phyloP scores from a whole-genome alignment of 2,888 invertebrate genomes.

The Neoascia interrupta region DNA sequence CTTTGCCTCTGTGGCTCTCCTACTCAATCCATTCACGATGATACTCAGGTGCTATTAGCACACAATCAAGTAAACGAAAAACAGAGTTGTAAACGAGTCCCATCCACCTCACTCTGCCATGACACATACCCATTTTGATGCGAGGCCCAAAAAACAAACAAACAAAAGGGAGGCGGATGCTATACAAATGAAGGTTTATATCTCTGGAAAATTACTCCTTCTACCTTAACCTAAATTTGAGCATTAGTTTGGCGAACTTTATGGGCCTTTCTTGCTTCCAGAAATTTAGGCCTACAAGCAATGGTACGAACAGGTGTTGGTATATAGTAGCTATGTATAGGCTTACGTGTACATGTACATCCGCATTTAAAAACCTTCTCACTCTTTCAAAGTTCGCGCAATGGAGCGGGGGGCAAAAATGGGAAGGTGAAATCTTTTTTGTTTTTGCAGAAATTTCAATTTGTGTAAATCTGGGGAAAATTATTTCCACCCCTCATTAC shows the following conservation, averaged over 20 bases:
- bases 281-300: background rate
- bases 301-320: no score
- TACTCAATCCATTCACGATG: slow-evolving; percentile 31
- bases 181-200: slow-evolving; percentile 28
- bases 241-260: slow-evolving; percentile 31
- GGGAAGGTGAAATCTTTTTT: slow-evolving; percentile 38
- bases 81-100: slow-evolving; percentile 37
- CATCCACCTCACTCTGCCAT: no score
- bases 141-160: slow-evolving; percentile 2
- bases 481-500: slow-evolving; percentile 17
- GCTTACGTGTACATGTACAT: background rate
- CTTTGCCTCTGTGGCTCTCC: background rate
- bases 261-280: background rate
- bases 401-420: slow-evolving; percentile 23
- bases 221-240: slow-evolving; percentile 48
- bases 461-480: slow-evolving; percentile 48
- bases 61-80: slow-evolving; percentile 42
- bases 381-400: slow-evolving; percentile 4
- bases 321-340: no score
- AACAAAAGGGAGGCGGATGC: slow-evolving; percentile 20
- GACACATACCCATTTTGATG: background rate
- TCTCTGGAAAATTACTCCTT: slow-evolving; percentile 39
- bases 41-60: slow-evolving; percentile 54
- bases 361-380: background rate
- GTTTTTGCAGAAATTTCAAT: slow-evolving; percentile 44